Percentiles rank a stretch among this genome's conserved stretches.
Conservation (phyloP, 2,113 vertebrate species). For the Sus scrofa region T2T-Sscrofa CM000824.6:129843001-129843500, state of each 20-base stretch:
- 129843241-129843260: neutral
- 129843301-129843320: no score
- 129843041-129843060: neutral
- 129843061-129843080: neutral
- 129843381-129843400: neutral
- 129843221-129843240: neutral
- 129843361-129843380: no score
- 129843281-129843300: no score
- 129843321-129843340: no score
- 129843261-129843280: no score
- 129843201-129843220: neutral
- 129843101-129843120: neutral
- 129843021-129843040: neutral
- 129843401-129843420: neutral
- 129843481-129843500: neutral
- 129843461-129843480: neutral
- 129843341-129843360: no score
- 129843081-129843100: neutral
- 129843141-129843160: no score
- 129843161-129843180: neutral
- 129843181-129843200: neutral
- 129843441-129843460: neutral
- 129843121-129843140: neutral
- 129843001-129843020: neutral
- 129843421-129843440: neutral